Evolutionary conservation across 2,113 vertebrate genomes (phyloP), one percentile per base, ranked within the genome.

Genomic region (Labeo catla): DNA sequence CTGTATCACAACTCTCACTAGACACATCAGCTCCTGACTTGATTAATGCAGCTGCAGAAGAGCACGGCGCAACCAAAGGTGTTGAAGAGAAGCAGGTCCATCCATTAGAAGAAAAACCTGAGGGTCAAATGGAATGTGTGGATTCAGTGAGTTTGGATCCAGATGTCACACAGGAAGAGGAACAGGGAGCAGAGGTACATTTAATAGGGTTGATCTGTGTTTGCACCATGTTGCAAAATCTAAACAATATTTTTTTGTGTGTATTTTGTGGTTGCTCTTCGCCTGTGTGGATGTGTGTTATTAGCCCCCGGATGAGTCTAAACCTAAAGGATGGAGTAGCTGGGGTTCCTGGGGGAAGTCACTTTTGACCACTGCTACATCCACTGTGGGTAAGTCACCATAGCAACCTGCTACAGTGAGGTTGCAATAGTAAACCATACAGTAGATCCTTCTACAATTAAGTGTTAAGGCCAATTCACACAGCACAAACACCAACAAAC

Each of bases 331-430:
- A 15, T 96, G 95, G 95, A 93, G 91, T 49, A 94, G 96, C 47
- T 99, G 97, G 98, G 96, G 98, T 50, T 96, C 96, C 28, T 99
- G 98, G 98, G 97, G 98, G 57, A 99, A 97, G 90, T 97, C 97
- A 86, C 94, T 98, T 4, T 91, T 99, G 83, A 98, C 95, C 11
- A 97, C 96, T 9, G 97, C 98, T 85, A 97, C 96, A 86, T 97
- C 97, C 88, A 95, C 96, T 86, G 95, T 99, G 87, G 98, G 98
- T 99, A 92, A 90, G 93, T 91, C 9, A 15, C 76, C 66, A 68
- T 83, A 52, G 36, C 7, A 68, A 72, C 13, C 12, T 70, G 19
- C 8, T 28, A 61, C 52, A 57, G 23, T 28, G 45, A 28, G 54
- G 90, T 90, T 19, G 23, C 77, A 57, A 74, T 77, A 59, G 10